These are phyloP conservation scores for Rhagoletis pomonella DNA, from an alignment of 1,140 invertebrate genomes.

Conservation along the genomic window DNA sequence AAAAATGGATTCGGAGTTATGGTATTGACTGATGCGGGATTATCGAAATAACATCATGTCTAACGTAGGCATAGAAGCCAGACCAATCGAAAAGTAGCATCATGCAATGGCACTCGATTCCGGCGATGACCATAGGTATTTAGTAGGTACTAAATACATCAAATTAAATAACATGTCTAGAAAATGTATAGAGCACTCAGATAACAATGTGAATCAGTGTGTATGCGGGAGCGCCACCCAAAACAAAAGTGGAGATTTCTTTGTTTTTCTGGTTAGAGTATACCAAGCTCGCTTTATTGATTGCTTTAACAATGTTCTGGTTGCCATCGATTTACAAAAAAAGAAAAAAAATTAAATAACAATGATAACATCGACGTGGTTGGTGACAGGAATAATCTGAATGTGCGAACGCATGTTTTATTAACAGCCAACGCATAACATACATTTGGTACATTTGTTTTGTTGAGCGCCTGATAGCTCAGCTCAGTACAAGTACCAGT, in stretches of 20 bases:
- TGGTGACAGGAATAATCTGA: no score
- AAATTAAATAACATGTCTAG: no score
- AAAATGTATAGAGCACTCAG: no score
- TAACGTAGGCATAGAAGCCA: no score
- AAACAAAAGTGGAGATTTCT: background rate
- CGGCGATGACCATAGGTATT: no score
- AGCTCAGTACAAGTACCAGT: constrained; percentile 6
- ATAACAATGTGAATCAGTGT: no score
- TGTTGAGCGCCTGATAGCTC: background rate
- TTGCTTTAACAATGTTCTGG: background rate
- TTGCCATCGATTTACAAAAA: background rate
- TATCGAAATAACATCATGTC: no score
- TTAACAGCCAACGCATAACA: background rate
- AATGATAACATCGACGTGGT: background rate
- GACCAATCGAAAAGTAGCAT: no score
- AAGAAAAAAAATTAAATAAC: background rate
- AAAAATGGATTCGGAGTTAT: no score
- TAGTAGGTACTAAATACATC: no score
- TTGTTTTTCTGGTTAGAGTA: background rate
- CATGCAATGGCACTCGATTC: no score
- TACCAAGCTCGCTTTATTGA: background rate
- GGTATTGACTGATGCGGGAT: no score
- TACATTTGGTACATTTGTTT: background rate
- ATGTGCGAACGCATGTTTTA: background rate
- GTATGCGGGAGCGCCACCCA: background rate